These are phyloP conservation scores for Galemys pyrenaicus DNA, from an alignment of 2,113 vertebrate species.

Conservation along the genomic window DNA sequence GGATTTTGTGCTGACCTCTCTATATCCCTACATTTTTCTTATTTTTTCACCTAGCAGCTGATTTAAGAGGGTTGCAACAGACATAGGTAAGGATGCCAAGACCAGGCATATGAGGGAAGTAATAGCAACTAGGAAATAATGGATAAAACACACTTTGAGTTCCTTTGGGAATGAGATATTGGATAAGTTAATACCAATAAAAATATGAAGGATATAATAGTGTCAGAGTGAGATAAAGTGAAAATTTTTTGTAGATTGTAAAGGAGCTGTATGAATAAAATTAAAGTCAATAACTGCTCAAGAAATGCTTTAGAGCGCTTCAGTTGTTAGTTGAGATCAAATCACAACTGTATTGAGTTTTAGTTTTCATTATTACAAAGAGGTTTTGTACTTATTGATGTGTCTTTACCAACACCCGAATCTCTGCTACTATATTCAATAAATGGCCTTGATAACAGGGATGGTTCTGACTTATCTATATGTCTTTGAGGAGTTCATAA, in stretches of 20 bases:
- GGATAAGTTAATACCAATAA: conserved; percentile 12
- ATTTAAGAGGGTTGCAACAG: not conserved
- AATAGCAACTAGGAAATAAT: not conserved
- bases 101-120: not conserved
- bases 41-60: not conserved
- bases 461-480: accelerated
- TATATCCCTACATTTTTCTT: not conserved
- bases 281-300: not conserved
- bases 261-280: not conserved
- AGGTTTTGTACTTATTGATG: not conserved
- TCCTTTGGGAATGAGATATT: not conserved
- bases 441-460: not conserved
- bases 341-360: not conserved
- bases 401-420: not conserved
- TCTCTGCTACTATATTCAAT: not conserved
- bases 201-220: not conserved
- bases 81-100: not conserved
- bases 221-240: not conserved
- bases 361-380: conserved; percentile 8
- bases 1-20: conserved; percentile 52
- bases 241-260: not conserved
- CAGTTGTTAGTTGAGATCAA: not conserved
- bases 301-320: not conserved
- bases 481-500: not conserved
- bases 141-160: not conserved